phyloP scores from a whole-genome alignment of 1,140 invertebrate species.

The Polypedilum pembai region DNA sequence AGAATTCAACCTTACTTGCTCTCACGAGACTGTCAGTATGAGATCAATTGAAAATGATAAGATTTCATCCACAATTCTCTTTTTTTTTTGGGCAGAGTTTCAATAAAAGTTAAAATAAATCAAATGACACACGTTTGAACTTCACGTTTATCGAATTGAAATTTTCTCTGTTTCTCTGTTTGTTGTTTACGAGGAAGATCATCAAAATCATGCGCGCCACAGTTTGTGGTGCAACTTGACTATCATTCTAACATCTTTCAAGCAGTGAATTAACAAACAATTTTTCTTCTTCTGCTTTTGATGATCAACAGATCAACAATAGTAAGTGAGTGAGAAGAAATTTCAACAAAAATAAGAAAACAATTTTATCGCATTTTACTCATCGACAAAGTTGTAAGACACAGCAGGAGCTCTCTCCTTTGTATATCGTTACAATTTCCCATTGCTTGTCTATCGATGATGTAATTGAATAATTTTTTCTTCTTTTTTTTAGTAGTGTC shows the following conservation, averaged over 20 bases:
- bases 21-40: not conserved
- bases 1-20: not conserved
- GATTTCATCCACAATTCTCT: no score
- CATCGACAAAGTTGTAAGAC: not conserved
- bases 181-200: no score
- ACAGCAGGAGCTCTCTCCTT: not conserved
- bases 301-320: no score
- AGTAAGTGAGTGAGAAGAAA: not conserved
- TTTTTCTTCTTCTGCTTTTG: no score
- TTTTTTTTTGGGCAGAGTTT: not conserved
- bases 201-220: no score
- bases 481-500: no score
- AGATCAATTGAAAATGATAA: not conserved
- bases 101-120: not conserved
- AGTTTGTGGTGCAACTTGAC: not conserved
- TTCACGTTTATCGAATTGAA: not conserved
- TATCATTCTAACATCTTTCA: not conserved
- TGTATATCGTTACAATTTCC: not conserved
- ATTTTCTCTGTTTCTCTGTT: no score
- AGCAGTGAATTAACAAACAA: no score
- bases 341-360: not conserved
- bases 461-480: constrained; percentile 1
- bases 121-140: constrained; percentile 10
- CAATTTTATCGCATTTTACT: not conserved
- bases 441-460: not conserved